phyloP scores from a whole-genome alignment of 1,140 invertebrate species.

The Orius insidiosus region DNA sequence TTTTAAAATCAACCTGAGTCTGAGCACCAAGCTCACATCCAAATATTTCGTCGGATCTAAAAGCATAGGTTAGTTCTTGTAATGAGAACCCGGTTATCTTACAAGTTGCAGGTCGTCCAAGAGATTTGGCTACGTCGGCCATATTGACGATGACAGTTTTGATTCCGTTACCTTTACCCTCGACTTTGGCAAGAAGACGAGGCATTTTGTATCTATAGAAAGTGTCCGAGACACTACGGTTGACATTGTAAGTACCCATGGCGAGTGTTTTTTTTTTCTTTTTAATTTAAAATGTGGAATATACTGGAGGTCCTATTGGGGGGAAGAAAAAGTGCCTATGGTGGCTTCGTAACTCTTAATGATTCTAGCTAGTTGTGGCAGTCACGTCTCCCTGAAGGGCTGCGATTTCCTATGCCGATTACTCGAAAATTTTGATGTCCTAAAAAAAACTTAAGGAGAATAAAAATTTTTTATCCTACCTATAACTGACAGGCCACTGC shows the following conservation, averaged over 20 bases:
- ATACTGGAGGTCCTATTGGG: slow-evolving; percentile 4
- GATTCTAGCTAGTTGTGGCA: slow-evolving; percentile 24
- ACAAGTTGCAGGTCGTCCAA: slow-evolving; percentile 93
- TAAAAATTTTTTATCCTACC: too few species aligned
- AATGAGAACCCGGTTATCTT: slow-evolving; percentile 26
- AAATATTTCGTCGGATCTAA: slow-evolving; percentile 94
- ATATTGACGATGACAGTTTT: slow-evolving; percentile 99
- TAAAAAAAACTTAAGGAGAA: slow-evolving; percentile 33
- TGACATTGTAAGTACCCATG: slow-evolving; percentile 89
- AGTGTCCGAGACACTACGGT: slow-evolving; percentile 88
- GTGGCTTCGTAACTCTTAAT: slow-evolving; percentile 18
- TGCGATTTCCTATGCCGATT: slow-evolving; percentile 88
- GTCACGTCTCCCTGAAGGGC: slow-evolving; percentile 72
- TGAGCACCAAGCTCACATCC: slow-evolving; percentile 98
- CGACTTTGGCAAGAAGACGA: slow-evolving; percentile 88
- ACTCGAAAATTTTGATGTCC: slow-evolving; percentile 88
- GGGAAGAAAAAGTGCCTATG: slow-evolving; percentile 19
- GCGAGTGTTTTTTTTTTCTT: slow-evolving; percentile 22
- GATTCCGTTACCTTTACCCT: slow-evolving; percentile 98
- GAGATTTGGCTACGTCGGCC: slow-evolving; percentile 93
- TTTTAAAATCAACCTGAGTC: slow-evolving; percentile 96
- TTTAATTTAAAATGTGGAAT: background rate
- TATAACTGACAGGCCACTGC: slow-evolving; percentile 22
- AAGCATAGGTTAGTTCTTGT: background rate
- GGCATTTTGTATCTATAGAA: slow-evolving; percentile 99